Evolutionary conservation across 2,797 vertebrate genomes (phyloP), one percentile per base, ranked within the genome.

Genomic region (Arctocebus calabarensis): DNA sequence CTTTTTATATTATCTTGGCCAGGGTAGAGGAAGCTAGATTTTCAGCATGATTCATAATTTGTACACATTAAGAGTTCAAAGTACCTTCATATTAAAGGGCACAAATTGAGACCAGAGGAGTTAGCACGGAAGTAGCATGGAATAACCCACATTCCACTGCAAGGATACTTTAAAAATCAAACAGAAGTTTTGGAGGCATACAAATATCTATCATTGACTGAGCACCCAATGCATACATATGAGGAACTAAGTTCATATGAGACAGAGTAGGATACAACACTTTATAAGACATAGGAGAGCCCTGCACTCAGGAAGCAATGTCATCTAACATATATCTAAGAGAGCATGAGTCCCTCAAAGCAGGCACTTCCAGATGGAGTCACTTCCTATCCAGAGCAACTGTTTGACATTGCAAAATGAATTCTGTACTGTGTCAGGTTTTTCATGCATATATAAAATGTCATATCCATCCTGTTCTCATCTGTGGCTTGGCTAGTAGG

Each of bases 311-410:
- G 86, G 32, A 5, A 90, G 57, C 71, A 92, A 61, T 92, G 91
- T 37, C 84, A 59, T 84, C 48, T 57, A 94, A 52, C 77, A 70
- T 64, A 78, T 7, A 89, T 23, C 37, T 61, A 73, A 91, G 75
- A 89, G 57, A 93, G 29, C 82, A 85, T 87, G n/a, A 90, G 40
- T 74, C 32, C 22, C 57, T 95, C 73, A 79, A 84, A 91, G 62
- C 71, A 93, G 73, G 91, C 92, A 86, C 52, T 88, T 91, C 57
- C 75, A 91, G 86, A 90, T 62, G 68, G 79, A 88, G 59, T 64
- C 70, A 59, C 52, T 95, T 93, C 78, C 62, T 92, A 59, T 79
- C 57, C 84, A 96, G 62, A 94, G 78, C 92, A 95, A 88, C 68
- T 83, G 62, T 25, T 92, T 93, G 34, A 86, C 52, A 93, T 87